Conservation (phyloP, 2,888 invertebrate species). For the Zele albiditarsus region DNA sequence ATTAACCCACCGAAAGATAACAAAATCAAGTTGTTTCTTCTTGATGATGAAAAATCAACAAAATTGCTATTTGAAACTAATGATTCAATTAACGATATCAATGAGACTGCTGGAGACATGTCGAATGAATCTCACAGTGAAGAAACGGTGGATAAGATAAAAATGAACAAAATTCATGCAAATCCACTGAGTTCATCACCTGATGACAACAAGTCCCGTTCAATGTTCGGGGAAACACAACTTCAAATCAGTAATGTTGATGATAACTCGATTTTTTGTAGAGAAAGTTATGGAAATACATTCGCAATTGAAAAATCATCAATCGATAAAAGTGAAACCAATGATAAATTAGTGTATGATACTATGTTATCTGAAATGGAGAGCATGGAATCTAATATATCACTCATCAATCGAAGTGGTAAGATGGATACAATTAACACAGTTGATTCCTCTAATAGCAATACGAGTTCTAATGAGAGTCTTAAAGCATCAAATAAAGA, state of each 20-base stretch:
- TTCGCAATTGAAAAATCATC: neutral
- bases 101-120: neutral
- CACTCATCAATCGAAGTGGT: neutral
- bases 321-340: neutral
- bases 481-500: neutral
- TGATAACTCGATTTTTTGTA: no score
- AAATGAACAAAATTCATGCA: neutral
- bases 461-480: neutral
- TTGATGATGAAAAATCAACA: neutral
- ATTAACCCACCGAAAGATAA: neutral
- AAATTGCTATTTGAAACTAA: neutral
- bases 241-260: constrained; percentile 7
- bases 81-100: neutral
- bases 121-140: neutral
- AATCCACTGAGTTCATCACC: neutral
- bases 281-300: neutral
- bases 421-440: neutral
- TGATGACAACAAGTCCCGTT: constrained; percentile 32
- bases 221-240: constrained; percentile 39
- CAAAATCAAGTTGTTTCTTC: neutral
- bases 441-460: neutral
- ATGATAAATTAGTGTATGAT: neutral
- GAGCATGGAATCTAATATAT: neutral
- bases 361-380: neutral
- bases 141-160: neutral